Conservation (phyloP, 2,113 vertebrate genomes). For the Oryzias woworae region DNA sequence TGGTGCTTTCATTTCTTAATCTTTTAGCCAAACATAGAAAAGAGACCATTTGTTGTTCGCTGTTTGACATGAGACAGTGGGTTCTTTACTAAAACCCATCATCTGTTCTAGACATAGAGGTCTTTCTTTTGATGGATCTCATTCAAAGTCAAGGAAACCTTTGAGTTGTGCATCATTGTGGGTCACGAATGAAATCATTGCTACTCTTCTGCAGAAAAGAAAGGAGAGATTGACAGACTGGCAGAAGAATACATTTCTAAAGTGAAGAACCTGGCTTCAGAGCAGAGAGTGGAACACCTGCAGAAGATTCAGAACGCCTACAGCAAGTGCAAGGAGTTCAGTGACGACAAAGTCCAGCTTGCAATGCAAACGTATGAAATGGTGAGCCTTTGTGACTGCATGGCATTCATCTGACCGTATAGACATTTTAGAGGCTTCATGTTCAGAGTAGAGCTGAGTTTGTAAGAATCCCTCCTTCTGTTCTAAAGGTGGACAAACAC, state of each 20-base stretch:
- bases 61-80: no score
- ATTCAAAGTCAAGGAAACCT: background rate
- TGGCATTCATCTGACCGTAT: no score
- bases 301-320: constrained; percentile 94
- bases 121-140: background rate
- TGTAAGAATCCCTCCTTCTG: no score
- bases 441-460: no score
- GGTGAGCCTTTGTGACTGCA: constrained; percentile 75
- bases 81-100: background rate
- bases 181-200: background rate
- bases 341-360: constrained; percentile 97
- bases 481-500: constrained; percentile 92
- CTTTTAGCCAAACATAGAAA: background rate
- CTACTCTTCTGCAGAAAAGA: constrained; percentile 84
- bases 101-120: background rate
- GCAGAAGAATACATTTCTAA: constrained; percentile 90
- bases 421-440: no score
- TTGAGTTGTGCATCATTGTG: background rate
- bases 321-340: constrained; percentile 95
- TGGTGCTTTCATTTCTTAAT: constrained; percentile 41
- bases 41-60: background rate
- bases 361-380: constrained; percentile 99
- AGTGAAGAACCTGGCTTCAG: constrained; percentile 83
- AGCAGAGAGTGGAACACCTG: constrained; percentile 89
- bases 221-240: constrained; percentile 90